Percentiles rank a stretch among this genome's conserved stretches.
Conservation (phyloP, 2,797 vertebrate species). For the Chaenodraco wilsoni region DNA sequence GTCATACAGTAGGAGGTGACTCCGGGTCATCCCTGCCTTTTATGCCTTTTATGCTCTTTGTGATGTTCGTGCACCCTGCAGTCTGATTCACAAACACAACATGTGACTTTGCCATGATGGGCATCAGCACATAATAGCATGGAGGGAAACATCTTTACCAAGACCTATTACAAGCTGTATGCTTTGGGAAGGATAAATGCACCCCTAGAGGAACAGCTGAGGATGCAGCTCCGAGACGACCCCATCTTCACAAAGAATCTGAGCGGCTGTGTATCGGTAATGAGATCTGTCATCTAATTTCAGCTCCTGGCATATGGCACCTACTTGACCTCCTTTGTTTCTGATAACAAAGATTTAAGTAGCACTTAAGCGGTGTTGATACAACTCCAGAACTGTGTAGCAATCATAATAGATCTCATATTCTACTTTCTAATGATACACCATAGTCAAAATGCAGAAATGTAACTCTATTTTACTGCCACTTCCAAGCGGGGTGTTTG, state of each 20-base stretch:
- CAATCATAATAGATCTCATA: constrained; percentile 25
- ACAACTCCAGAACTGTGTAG: constrained; percentile 1
- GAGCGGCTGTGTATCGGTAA: constrained; percentile 53
- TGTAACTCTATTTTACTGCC: constrained; percentile 11
- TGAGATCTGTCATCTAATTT: constrained; percentile 60
- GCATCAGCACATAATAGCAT: constrained; percentile 18
- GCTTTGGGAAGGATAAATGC: constrained; percentile 44
- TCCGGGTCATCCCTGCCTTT: constrained; percentile 11
- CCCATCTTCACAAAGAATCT: constrained; percentile 46
- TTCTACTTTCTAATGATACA: constrained; percentile 1
- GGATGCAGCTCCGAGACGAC: constrained; percentile 22
- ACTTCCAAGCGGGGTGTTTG: background rate
- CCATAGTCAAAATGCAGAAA: constrained; percentile 21
- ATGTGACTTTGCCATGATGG: constrained; percentile 34
- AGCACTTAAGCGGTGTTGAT: constrained; percentile 10
- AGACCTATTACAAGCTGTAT: constrained; percentile 35
- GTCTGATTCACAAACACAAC: constrained; percentile 48
- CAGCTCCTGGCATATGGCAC: constrained; percentile 34
- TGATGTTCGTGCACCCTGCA: constrained; percentile 3
- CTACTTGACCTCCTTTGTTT: constrained; percentile 51
- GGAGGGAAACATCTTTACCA: constrained; percentile 33
- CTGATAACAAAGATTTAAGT: constrained; percentile 47
- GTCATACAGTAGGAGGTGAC: background rate
- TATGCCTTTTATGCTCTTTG: constrained; percentile 13
- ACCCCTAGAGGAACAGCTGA: constrained; percentile 36